Percentiles rank a stretch among this genome's conserved stretches.
phyloP scores from a whole-genome alignment of 2,888 invertebrate species.

The Alloscopus bannaensis region DNA sequence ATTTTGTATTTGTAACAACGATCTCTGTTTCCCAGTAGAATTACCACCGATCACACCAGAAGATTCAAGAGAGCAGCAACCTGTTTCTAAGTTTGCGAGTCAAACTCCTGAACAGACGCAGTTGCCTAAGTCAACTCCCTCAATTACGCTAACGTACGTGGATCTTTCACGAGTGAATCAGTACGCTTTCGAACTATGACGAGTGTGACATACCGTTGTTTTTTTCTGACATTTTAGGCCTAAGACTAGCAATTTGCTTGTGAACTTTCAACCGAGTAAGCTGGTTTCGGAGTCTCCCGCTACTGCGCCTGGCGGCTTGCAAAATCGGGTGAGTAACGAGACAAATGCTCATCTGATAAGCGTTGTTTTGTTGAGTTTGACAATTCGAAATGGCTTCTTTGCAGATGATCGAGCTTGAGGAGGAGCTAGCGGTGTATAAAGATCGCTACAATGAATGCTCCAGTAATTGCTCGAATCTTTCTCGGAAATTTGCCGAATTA shows the following conservation, averaged over 20 bases:
- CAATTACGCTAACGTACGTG: conserved; percentile 15
- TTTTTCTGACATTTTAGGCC: conserved; percentile 8
- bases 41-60: not conserved
- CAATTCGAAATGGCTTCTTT: too few species aligned
- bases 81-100: conserved; percentile 40
- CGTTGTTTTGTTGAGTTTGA: too few species aligned
- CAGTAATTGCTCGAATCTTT: conserved; percentile 80
- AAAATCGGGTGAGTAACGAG: conserved; percentile 44
- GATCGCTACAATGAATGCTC: conserved; percentile 83
- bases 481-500: conserved; percentile 80
- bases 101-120: conserved; percentile 47
- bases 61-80: conserved; percentile 31
- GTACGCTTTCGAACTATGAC: too few species aligned
- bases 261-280: conserved; percentile 17
- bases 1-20: conserved; percentile 1
- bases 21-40: conserved; percentile 3
- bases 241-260: conserved; percentile 5
- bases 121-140: conserved; percentile 31
- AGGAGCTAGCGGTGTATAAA: conserved; percentile 84
- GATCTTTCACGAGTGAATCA: too few species aligned
- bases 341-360: not conserved
- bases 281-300: conserved; percentile 11
- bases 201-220: not conserved
- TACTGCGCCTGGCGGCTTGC: conserved; percentile 34
- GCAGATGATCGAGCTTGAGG: conserved; percentile 81